Percentiles rank a stretch among this genome's conserved stretches.
These are phyloP conservation scores for Tachypleus tridentatus DNA, from an alignment of 1,140 invertebrate genomes.

Conservation along the genomic window DNA sequence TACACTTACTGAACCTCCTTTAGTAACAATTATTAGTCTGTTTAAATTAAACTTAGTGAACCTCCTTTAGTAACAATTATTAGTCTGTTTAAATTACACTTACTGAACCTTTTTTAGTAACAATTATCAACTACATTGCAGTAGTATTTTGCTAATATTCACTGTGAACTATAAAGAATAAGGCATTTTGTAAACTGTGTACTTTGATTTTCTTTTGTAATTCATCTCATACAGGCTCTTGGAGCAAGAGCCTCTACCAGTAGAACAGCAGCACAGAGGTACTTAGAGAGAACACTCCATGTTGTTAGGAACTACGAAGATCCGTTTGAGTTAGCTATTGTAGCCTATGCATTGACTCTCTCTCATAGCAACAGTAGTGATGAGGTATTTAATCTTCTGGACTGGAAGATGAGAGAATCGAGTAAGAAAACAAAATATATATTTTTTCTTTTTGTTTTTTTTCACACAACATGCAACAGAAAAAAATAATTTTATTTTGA, in stretches of 20 bases:
- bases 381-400: constrained; percentile 61
- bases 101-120: constrained; percentile 16
- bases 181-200: constrained; percentile 28
- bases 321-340: constrained; percentile 73
- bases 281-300: constrained; percentile 72
- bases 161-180: constrained; percentile 43
- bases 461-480: too few species aligned
- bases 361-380: constrained; percentile 65
- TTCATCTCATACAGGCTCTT: constrained; percentile 40
- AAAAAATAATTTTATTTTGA: too few species aligned
- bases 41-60: too few species aligned
- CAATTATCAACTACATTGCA: constrained; percentile 41
- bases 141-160: constrained; percentile 74
- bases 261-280: constrained; percentile 49
- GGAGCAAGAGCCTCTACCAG: constrained; percentile 58
- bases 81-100: too few species aligned
- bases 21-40: too few species aligned
- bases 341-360: constrained; percentile 69
- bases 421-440: constrained; percentile 32
- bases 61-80: too few species aligned
- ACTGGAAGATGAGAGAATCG: constrained; percentile 47
- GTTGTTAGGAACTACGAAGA: constrained; percentile 52
- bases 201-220: constrained; percentile 54
- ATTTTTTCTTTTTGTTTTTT: too few species aligned
- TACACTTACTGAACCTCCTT: too few species aligned